Base-by-base conservation (phyloP, 2,797 vertebrate species). In the Strix occidentalis region DNA sequence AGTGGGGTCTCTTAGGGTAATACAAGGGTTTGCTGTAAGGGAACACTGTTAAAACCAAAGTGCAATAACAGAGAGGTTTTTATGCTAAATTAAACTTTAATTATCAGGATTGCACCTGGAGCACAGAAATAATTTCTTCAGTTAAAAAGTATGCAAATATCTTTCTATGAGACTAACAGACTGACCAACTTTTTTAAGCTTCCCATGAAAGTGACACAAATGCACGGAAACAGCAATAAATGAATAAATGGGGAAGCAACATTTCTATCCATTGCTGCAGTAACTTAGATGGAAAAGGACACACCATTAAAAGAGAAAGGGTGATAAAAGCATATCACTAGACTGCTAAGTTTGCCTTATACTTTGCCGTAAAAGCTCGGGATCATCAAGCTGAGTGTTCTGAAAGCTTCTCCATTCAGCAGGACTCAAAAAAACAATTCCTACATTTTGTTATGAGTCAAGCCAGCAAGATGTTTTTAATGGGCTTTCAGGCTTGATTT, bases 401-500 rank as follows among this genome's bases (percentile, higher is more conserved):
- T 96, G 94, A 95, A 94, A 93, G 90, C 93, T 87, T 43, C 65
- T 92, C 66, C 70, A 66, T 96, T 96, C 93, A 95, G 53, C 80
- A 71, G 26, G 51, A 85, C 41, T 86, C 48, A 89, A 58, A 90
- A 93, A 90, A 81, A 0, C 48, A 87, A 51, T 89, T 89, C 84
- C 68, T 92, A 63, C 35, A 72, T 82, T 93, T 87, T 79, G 48
- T 91, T 93, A 76, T 83, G 86, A 96, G 86, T 92, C 92, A 95
- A 78, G 33, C 29, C 51, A 92, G 18, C 41, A 80, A 87, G 88
- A 92, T 61, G 45, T 57, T 95, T 94, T 94, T 95, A 95, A 95
- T 93, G 85, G 87, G 77, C 93, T 96, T 93, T 96, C 90, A 91
- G 84, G 33, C 75, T 96, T 93, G 91, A 92, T 90, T 96, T 92